phyloP scores from a whole-genome alignment of 2,888 invertebrate genomes.

The Atrina japonica region DNA sequence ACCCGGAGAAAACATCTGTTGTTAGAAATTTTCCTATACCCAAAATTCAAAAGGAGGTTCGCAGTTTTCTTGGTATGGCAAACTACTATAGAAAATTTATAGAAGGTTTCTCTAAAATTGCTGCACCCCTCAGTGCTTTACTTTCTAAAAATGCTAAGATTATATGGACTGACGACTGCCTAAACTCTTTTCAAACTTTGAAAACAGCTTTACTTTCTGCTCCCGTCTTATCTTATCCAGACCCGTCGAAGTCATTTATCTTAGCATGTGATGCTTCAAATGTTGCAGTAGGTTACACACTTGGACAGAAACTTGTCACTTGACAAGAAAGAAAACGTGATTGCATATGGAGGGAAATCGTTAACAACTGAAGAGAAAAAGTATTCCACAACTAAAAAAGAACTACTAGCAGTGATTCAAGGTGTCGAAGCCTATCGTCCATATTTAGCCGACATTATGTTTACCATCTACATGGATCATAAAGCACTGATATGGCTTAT shows the following conservation, averaged over 20 bases:
- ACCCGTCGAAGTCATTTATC: conserved; percentile 39
- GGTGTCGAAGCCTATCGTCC: conserved; percentile 48
- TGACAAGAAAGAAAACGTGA: conserved; percentile 32
- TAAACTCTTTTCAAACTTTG: conserved; percentile 48
- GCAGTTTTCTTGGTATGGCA: conserved; percentile 46
- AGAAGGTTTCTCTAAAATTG: conserved; percentile 39
- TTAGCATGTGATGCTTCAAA: conserved; percentile 50
- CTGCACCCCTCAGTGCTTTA: conserved; percentile 41
- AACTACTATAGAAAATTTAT: conserved; percentile 52
- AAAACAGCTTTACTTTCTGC: conserved; percentile 53
- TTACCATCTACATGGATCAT: conserved; percentile 54
- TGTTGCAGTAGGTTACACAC: conserved; percentile 42
- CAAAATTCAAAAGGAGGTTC: conserved; percentile 27
- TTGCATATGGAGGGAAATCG: too few species aligned
- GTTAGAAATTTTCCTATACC: conserved; percentile 36
- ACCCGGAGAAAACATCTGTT: conserved; percentile 35
- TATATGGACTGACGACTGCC: conserved; percentile 41
- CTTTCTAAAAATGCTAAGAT: conserved; percentile 26
- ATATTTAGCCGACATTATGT: conserved; percentile 46
- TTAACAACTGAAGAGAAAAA: conserved; percentile 43
- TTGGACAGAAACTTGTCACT: conserved; percentile 46
- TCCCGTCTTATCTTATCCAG: conserved; percentile 48
- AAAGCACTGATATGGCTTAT: conserved; percentile 45
- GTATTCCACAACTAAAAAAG: conserved; percentile 47
- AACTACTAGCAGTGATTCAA: conserved; percentile 49